Evolutionary conservation across 1,140 invertebrate species (phyloP).

Genomic region (Trichonephila inaurata): DNA sequence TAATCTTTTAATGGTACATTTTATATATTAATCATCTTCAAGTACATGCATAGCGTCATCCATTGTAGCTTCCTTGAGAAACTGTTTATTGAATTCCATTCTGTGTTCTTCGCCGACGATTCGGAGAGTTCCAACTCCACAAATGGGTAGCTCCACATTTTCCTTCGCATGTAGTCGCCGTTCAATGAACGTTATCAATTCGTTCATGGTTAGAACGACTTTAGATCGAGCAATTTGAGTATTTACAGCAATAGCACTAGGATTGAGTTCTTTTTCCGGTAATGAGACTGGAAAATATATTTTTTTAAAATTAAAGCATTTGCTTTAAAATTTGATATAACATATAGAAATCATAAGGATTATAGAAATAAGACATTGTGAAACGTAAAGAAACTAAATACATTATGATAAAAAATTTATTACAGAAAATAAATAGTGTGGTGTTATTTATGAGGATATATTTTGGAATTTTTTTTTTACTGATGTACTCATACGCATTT

Average conservation of each 20-base stretch:
- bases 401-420: no score
- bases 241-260: not conserved
- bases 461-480: no score
- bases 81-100: not conserved
- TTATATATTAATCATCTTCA: not conserved
- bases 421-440: no score
- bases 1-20: not conserved
- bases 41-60: not conserved
- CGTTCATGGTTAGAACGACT: not conserved
- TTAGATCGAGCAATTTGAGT: not conserved
- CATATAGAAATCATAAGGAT: no score
- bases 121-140: not conserved
- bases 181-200: not conserved
- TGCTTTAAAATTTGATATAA: no score
- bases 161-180: not conserved
- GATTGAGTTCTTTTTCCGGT: not conserved
- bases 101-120: not conserved
- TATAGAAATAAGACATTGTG: no score
- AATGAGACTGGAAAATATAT: not conserved
- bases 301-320: no score
- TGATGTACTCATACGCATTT: no score
- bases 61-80: not conserved
- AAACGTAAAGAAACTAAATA: no score
- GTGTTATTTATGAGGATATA: no score
- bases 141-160: not conserved